A percentile compares a stretch with the other conserved stretches of the same genome.
These are phyloP conservation scores for Lysiphlebus fabarum DNA, from an alignment of 1,140 invertebrate species.

Conservation along the genomic window DNA sequence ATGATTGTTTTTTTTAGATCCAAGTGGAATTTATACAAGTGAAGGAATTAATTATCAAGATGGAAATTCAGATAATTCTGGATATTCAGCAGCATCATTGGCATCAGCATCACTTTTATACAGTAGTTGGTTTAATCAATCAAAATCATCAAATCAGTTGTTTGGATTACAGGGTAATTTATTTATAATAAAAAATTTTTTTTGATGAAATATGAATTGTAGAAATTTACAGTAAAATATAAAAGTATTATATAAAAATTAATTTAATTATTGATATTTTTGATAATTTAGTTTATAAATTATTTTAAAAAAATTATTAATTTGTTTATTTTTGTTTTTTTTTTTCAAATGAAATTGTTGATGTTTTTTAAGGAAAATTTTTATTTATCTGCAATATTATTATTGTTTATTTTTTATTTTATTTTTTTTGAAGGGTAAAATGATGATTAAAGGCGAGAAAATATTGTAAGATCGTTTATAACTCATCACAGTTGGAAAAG, in stretches of 20 bases:
- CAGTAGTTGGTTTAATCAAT: slow-evolving; percentile 51
- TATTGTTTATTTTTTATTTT: no score
- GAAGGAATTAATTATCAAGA: background rate
- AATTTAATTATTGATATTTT: no score
- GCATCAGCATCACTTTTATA: slow-evolving; percentile 53
- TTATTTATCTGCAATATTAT: no score
- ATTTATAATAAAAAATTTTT: background rate
- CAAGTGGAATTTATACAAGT: slow-evolving; percentile 4
- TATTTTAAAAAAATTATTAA: no score
- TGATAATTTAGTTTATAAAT: no score
- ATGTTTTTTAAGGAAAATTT: no score
- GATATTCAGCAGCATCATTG: slow-evolving; percentile 45
- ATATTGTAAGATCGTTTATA: slow-evolving; percentile 8
- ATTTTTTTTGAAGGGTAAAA: background rate
- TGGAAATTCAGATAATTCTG: slow-evolving; percentile 30
- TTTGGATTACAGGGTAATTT: slow-evolving; percentile 54
- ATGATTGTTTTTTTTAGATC: background rate
- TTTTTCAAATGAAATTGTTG: no score
- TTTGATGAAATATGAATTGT: background rate
- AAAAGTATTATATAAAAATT: no score
- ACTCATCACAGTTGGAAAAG: slow-evolving; percentile 22
- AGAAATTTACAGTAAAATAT: no score
- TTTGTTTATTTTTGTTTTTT: no score
- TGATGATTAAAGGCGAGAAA: background rate
- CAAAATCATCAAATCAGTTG: slow-evolving; percentile 47